phyloP scores from a whole-genome alignment of 2,888 invertebrate genomes.

The Andrena hattorfiana region DNA sequence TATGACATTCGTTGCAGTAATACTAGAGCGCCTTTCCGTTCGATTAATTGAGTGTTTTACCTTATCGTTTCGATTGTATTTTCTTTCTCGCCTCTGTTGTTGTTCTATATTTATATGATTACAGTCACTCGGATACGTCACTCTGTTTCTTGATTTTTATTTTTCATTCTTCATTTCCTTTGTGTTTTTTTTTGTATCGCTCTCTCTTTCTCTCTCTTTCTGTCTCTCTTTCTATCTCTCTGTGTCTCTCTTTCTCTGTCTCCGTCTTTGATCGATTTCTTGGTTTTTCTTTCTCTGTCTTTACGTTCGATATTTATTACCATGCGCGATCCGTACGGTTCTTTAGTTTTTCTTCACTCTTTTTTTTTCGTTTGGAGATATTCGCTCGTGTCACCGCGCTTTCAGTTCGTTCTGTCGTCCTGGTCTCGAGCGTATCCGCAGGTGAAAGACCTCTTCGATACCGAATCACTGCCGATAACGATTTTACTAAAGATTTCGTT shows the following conservation, averaged over 20 bases:
- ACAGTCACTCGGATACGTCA: conserved; percentile 72
- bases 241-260: conserved; percentile 48
- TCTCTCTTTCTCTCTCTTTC: conserved; percentile 54
- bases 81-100: conserved; percentile 49
- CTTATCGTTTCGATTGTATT: conserved; percentile 63
- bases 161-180: no score
- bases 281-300: conserved; percentile 47
- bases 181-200: conserved; percentile 38
- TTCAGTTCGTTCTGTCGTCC: conserved; percentile 59
- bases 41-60: conserved; percentile 39
- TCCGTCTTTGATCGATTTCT: conserved; percentile 76
- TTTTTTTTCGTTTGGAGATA: conserved; percentile 58
- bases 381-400: conserved; percentile 53
- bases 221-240: conserved; percentile 51
- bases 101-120: conserved; percentile 33
- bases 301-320: conserved; percentile 59
- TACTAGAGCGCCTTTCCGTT: conserved; percentile 66
- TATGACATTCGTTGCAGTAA: conserved; percentile 64
- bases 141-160: conserved; percentile 40
- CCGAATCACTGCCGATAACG: conserved; percentile 42
- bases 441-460: conserved; percentile 52
- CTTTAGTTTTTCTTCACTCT: conserved; percentile 71
- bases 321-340: conserved; percentile 56
- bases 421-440: conserved; percentile 68
- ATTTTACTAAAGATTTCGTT: not conserved